A percentile compares a stretch with the other conserved stretches of the same genome.
Conservation (phyloP, 2,797 vertebrate species). For the Antrozous pallidus region DNA sequence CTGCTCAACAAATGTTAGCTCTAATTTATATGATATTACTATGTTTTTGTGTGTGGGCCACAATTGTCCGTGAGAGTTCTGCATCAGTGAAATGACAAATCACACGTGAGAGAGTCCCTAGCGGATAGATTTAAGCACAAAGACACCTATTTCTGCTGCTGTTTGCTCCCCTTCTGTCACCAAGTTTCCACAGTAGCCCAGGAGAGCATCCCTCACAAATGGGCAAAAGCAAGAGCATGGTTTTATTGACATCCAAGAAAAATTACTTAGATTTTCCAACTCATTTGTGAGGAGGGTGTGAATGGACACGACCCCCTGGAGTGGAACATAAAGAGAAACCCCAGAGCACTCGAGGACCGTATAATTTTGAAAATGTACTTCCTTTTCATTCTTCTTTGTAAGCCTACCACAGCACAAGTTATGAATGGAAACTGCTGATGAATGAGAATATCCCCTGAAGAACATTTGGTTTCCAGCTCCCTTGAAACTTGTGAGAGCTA, state of each 20-base stretch:
- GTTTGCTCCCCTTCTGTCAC: not conserved
- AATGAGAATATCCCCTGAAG: slow-evolving; percentile 35
- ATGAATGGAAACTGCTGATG: slow-evolving; percentile 16
- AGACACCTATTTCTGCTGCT: not conserved
- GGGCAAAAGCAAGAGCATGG: not conserved
- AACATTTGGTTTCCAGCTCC: slow-evolving; percentile 15
- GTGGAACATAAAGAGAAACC: not conserved
- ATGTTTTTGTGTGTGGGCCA: not conserved
- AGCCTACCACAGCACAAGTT: not conserved
- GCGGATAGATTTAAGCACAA: not conserved
- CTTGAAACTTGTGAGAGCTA: slow-evolving; percentile 16
- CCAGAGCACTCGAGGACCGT: not conserved
- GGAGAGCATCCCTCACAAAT: not conserved
- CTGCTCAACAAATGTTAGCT: not conserved
- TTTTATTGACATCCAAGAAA: not conserved
- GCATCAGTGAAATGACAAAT: not conserved
- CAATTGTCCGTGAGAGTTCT: not conserved
- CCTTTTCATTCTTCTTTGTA: not conserved
- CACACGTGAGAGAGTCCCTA: not conserved
- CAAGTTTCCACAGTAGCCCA: not conserved
- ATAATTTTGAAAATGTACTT: slow-evolving; percentile 38
- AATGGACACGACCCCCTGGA: not conserved
- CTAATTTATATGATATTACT: not conserved
- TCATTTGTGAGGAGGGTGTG: not conserved
- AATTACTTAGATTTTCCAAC: not conserved